Evolutionary conservation across 2,113 vertebrate genomes (phyloP).

Genomic region (Scomber scombrus): DNA sequence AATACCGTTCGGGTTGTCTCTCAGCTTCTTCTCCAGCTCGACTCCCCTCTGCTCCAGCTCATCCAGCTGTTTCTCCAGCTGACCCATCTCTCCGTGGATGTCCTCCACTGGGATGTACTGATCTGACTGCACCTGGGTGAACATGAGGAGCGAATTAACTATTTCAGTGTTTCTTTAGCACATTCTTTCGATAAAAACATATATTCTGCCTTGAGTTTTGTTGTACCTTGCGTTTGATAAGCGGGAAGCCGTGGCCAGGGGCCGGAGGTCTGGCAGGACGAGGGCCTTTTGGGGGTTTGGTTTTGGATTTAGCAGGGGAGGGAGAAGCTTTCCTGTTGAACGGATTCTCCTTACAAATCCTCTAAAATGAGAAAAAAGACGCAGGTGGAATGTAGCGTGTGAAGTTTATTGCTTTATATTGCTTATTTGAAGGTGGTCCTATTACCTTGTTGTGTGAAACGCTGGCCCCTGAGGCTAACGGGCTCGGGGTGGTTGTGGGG

Average conservation of each 20-base stretch:
- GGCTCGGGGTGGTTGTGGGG: slow-evolving; percentile 69
- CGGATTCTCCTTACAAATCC: slow-evolving; percentile 97
- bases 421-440: not conserved
- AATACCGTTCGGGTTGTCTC: slow-evolving; percentile 89
- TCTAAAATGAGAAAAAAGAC: slow-evolving; percentile 77
- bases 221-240: slow-evolving; percentile 97
- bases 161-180: slow-evolving; percentile 83
- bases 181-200: not conserved
- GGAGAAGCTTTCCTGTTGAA: slow-evolving; percentile 94
- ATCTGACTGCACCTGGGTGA: slow-evolving; percentile 93
- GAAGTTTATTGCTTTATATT: not conserved
- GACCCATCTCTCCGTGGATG: slow-evolving; percentile 93
- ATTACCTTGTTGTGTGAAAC: slow-evolving; percentile 77
- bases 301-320: slow-evolving; percentile 80
- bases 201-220: not conserved
- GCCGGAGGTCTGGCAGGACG: slow-evolving; percentile 94
- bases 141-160: not conserved
- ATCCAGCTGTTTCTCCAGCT: slow-evolving; percentile 93
- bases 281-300: slow-evolving; percentile 88
- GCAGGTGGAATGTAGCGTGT: not conserved
- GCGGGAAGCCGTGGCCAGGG: slow-evolving; percentile 95
- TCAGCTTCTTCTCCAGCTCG: slow-evolving; percentile 92
- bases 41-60: slow-evolving; percentile 94
- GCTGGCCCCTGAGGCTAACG: slow-evolving; percentile 57
- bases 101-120: slow-evolving; percentile 96